phyloP scores from a whole-genome alignment of 2,797 vertebrate species.

The Microhierax caerulescens region DNA sequence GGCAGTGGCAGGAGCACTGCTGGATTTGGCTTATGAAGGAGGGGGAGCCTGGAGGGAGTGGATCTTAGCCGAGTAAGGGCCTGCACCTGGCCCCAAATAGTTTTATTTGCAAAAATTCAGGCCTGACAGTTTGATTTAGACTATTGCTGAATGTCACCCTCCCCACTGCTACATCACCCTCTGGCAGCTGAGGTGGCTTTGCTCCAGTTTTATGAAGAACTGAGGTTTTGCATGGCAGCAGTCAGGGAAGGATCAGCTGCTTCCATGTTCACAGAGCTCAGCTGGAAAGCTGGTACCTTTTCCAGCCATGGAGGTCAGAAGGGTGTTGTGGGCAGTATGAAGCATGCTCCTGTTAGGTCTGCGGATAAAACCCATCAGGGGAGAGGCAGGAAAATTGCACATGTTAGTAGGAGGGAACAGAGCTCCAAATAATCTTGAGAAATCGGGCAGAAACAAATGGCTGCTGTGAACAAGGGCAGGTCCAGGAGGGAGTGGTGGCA shows the following conservation, averaged over 20 bases:
- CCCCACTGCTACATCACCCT: not conserved
- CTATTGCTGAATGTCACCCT: not conserved
- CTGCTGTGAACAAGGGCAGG: not conserved
- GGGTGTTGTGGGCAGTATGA: not conserved
- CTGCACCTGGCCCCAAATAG: not conserved
- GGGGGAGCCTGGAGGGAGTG: not conserved
- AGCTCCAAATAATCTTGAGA: not conserved
- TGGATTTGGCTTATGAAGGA: not conserved
- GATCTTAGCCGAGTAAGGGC: not conserved
- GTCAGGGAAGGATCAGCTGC: not conserved
- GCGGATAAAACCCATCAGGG: not conserved
- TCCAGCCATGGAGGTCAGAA: not conserved
- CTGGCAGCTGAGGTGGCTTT: constrained; percentile 30
- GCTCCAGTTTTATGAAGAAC: not conserved
- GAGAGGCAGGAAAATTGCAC: not conserved
- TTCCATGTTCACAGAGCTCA: not conserved
- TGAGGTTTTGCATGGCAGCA: not conserved
- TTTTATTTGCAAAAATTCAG: not conserved
- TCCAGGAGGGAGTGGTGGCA: not conserved
- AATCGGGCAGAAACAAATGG: not conserved
- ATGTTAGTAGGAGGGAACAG: not conserved
- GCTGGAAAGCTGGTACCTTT: not conserved
- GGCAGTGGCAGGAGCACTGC: not conserved
- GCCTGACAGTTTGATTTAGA: not conserved
- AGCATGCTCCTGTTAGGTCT: not conserved